phyloP scores from a whole-genome alignment of 2,113 vertebrate species.

The Erythrocebus patas region DNA sequence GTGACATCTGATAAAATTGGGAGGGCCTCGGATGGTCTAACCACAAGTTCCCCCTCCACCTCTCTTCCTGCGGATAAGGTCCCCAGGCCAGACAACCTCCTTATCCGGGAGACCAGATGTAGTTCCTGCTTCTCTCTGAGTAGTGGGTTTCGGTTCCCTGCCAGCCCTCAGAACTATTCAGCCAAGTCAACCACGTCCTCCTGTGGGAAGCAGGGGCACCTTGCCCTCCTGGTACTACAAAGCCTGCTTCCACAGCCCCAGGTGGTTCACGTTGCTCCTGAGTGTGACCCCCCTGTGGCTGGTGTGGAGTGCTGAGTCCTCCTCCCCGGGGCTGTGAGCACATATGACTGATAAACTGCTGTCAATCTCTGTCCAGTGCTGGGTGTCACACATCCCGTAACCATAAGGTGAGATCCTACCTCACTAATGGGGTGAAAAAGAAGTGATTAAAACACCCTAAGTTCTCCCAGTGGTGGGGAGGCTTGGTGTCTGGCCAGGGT shows the following conservation, averaged over 20 bases:
- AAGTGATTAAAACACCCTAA: neutral
- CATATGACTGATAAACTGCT: accelerated
- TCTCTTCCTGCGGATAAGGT: neutral
- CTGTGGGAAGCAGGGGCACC: neutral
- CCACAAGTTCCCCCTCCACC: neutral
- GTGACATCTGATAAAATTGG: accelerated
- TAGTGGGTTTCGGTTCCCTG: neutral
- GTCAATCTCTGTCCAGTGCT: neutral
- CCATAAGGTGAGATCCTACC: neutral
- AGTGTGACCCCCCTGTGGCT: neutral
- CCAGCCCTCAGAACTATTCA: neutral
- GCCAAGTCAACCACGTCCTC: neutral
- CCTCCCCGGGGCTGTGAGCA: neutral
- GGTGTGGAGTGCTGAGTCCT: accelerated
- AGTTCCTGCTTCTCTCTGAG: neutral
- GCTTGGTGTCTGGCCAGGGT: neutral
- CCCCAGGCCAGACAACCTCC: neutral
- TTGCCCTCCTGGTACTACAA: neutral
- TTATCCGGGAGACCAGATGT: neutral
- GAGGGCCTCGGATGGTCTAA: neutral
- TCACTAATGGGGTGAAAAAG: neutral
- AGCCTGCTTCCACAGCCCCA: neutral
- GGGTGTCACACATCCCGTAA: neutral
- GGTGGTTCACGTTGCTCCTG: neutral
- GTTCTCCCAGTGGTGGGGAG: neutral